phyloP scores from a whole-genome alignment of 1,140 invertebrate genomes.

The Centruroides vittatus region DNA sequence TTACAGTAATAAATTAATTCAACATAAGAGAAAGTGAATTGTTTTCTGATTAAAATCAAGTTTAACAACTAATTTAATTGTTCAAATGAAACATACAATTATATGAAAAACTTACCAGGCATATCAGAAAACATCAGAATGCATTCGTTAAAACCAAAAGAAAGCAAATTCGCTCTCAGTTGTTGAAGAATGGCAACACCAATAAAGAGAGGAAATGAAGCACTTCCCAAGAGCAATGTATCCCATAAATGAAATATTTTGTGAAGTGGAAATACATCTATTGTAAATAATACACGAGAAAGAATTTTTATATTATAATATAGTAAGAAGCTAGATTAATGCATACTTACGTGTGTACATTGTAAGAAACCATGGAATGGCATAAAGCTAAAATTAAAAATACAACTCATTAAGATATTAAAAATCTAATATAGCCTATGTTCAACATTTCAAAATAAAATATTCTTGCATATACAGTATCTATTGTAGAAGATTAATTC shows the following conservation, averaged over 20 bases:
- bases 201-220: conserved; percentile 86
- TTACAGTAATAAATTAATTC: too few species aligned
- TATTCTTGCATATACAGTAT: too few species aligned
- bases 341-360: conserved; percentile 91
- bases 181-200: conserved; percentile 86
- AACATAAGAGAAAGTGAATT: too few species aligned
- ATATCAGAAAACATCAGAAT: conserved; percentile 93
- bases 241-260: conserved; percentile 99
- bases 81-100: too few species aligned
- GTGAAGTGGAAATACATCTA: conserved; percentile 93
- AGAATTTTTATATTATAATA: background rate
- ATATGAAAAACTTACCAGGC: conserved; percentile 40
- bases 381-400: conserved; percentile 52
- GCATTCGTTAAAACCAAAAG: conserved; percentile 92
- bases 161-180: conserved; percentile 62
- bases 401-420: background rate
- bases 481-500: too few species aligned
- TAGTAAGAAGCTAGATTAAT: background rate
- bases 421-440: too few species aligned
- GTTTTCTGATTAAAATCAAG: too few species aligned
- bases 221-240: conserved; percentile 80
- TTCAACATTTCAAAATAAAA: too few species aligned
- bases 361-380: conserved; percentile 99
- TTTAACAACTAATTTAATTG: too few species aligned
- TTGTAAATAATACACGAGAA: background rate